These are phyloP conservation scores for Andrena chrysosceles DNA, from an alignment of 2,888 invertebrate genomes.

Conservation along the genomic window DNA sequence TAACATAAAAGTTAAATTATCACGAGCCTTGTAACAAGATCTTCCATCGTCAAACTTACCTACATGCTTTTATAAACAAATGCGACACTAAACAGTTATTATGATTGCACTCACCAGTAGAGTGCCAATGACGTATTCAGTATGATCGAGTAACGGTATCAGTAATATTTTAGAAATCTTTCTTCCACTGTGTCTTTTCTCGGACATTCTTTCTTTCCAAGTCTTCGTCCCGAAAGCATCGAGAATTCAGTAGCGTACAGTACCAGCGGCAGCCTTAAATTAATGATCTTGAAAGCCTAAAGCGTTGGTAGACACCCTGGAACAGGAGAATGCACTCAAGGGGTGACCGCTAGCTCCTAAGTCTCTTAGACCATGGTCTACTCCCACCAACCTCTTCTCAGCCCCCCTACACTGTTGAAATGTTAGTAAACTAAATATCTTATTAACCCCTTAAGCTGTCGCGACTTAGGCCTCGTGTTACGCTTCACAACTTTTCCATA, in stretches of 20 bases:
- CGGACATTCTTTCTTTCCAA: conserved; percentile 50
- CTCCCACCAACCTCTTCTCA: conserved; percentile 72
- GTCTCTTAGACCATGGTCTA: conserved; percentile 82
- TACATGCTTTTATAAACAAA: too few species aligned
- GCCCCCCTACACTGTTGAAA: conserved; percentile 78
- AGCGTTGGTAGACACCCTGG: conserved; percentile 80
- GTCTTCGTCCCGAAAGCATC: conserved; percentile 63
- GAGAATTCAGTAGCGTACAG: conserved; percentile 71
- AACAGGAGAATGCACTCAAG: conserved; percentile 85
- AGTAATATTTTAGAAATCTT: conserved; percentile 21
- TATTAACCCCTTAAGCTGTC: conserved; percentile 81
- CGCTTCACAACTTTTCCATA: conserved; percentile 65
- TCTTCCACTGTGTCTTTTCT: conserved; percentile 29
- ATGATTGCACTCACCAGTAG: not conserved
- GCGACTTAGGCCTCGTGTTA: conserved; percentile 62
- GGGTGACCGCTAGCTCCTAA: conserved; percentile 84
- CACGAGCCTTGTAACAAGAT: too few species aligned
- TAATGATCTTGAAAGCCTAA: conserved; percentile 84
- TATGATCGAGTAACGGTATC: not conserved
- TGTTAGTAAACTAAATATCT: conserved; percentile 83
- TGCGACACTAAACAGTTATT: too few species aligned
- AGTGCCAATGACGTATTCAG: not conserved
- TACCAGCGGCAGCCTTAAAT: conserved; percentile 79
- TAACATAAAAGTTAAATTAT: too few species aligned
- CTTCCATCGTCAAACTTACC: too few species aligned